A percentile compares a stretch with the other conserved stretches of the same genome.
Evolutionary conservation across 2,797 vertebrate species (phyloP).

Genomic region (Chromis chromis): DNA sequence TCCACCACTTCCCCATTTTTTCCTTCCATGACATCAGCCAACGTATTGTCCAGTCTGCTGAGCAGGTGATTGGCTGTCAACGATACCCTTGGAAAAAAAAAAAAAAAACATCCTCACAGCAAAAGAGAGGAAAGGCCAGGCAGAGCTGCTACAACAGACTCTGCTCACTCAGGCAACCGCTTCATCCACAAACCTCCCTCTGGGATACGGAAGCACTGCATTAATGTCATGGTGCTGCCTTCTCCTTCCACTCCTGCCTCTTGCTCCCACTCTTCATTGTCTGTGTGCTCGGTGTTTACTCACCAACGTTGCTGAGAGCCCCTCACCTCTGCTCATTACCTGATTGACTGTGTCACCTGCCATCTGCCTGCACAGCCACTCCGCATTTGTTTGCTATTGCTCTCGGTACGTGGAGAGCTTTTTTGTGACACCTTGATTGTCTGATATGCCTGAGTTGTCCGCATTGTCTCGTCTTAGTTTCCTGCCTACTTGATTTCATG

Average conservation of each 20-base stretch:
- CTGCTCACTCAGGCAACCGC: conserved; percentile 31
- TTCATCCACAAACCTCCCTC: conserved; percentile 27
- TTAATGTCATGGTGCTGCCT: conserved; percentile 40
- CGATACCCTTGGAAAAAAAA: conserved; percentile 8
- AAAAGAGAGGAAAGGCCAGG: neutral
- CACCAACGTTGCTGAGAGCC: conserved; percentile 20
- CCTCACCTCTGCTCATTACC: conserved; percentile 30
- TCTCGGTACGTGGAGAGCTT: conserved; percentile 20
- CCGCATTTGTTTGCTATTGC: conserved; percentile 40
- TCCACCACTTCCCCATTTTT: conserved; percentile 6
- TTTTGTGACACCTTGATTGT: conserved; percentile 21
- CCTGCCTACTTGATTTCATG: conserved; percentile 5
- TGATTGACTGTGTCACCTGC: conserved; percentile 57
- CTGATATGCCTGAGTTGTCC: conserved; percentile 7
- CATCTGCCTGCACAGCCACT: conserved; percentile 55
- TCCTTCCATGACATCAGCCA: conserved; percentile 1
- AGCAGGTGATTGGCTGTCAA: conserved; percentile 56
- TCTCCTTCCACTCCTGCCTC: conserved; percentile 6
- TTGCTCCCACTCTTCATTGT: conserved; percentile 16
- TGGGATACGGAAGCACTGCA: conserved; percentile 34
- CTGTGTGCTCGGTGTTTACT: conserved; percentile 48
- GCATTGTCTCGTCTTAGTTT: conserved; percentile 9
- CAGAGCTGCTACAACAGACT: conserved; percentile 22
- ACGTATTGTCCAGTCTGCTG: conserved; percentile 44
- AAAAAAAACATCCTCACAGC: neutral